Conservation (phyloP, 1,140 invertebrate genomes). For the Cylas formicarius region DNA sequence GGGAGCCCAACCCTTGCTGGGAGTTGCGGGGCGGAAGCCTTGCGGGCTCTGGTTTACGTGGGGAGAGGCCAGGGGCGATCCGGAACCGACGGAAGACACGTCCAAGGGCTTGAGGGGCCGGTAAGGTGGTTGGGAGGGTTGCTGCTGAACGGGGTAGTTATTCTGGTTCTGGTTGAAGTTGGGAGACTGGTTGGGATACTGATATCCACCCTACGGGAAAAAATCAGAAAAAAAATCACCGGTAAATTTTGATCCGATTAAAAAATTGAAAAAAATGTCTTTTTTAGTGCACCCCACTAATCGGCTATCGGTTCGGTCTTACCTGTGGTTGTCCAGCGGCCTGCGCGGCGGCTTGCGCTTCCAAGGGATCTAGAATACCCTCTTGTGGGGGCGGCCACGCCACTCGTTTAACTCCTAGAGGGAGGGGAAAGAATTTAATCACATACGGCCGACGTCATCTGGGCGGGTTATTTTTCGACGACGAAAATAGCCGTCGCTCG, state of each 20-base stretch:
- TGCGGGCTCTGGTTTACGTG: conserved; percentile 29
- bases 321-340: conserved; percentile 49
- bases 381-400: conserved; percentile 74
- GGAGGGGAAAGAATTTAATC: conserved; percentile 28
- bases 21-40: conserved; percentile 24
- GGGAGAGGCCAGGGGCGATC: conserved; percentile 31
- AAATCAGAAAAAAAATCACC: conserved; percentile 4
- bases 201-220: conserved; percentile 33
- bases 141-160: conserved; percentile 22
- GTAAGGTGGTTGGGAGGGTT: conserved; percentile 33
- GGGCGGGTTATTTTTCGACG: too few relatives aligned
- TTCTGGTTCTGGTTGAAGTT: conserved; percentile 29
- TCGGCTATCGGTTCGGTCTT: conserved; percentile 20
- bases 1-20: conserved; percentile 39
- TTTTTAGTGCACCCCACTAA: not conserved
- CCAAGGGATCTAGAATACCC: conserved; percentile 46
- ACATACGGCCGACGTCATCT: too few relatives aligned
- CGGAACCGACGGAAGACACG: conserved; percentile 19
- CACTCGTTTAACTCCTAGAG: conserved; percentile 69
- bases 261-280: not conserved
- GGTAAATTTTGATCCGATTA: conserved; percentile 1
- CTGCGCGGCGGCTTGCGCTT: conserved; percentile 41
- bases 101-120: conserved; percentile 29
- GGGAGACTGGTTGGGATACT: conserved; percentile 28
- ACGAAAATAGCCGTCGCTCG: too few relatives aligned